phyloP scores from a whole-genome alignment of 1,140 invertebrate genomes.

The Bombus balteatus region DNA sequence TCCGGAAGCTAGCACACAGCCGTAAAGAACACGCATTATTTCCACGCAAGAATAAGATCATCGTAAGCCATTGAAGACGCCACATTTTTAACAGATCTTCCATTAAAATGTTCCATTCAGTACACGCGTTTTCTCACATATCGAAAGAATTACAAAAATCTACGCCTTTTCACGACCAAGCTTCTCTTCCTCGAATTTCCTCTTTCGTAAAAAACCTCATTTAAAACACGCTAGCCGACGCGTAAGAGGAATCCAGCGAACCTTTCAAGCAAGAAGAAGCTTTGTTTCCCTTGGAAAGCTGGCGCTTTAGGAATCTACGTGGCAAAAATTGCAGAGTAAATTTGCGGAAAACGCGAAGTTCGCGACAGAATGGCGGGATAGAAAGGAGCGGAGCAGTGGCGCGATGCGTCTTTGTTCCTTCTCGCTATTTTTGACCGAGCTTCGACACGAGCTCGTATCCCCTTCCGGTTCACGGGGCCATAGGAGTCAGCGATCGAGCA shows the following conservation, averaged over 20 bases:
- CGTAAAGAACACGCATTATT: too few relatives aligned
- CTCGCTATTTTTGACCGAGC: constrained; percentile 61
- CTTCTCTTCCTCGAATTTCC: not conserved
- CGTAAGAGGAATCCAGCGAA: not conserved
- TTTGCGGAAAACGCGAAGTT: not conserved
- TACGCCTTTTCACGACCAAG: not conserved
- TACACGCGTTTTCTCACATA: too few relatives aligned
- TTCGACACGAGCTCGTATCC: constrained; percentile 38
- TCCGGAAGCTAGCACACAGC: too few relatives aligned
- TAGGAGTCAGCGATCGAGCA: constrained; percentile 34
- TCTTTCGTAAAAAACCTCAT: not conserved
- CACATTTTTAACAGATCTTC: too few relatives aligned
- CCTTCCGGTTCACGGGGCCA: constrained; percentile 49
- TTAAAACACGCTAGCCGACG: not conserved
- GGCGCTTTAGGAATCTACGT: not conserved
- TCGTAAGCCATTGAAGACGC: too few relatives aligned
- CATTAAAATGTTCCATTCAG: too few relatives aligned
- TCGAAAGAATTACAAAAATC: too few relatives aligned
- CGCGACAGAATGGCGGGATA: not conserved
- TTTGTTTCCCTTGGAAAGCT: not conserved
- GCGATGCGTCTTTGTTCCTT: constrained; percentile 55
- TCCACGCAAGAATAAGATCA: too few relatives aligned
- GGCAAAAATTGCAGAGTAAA: not conserved
- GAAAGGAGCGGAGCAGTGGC: not conserved
- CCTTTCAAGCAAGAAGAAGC: constrained; percentile 25